phyloP scores from a whole-genome alignment of 64 coral and sea anemone genomes.

The Astreopora myriophthalma region DNA sequence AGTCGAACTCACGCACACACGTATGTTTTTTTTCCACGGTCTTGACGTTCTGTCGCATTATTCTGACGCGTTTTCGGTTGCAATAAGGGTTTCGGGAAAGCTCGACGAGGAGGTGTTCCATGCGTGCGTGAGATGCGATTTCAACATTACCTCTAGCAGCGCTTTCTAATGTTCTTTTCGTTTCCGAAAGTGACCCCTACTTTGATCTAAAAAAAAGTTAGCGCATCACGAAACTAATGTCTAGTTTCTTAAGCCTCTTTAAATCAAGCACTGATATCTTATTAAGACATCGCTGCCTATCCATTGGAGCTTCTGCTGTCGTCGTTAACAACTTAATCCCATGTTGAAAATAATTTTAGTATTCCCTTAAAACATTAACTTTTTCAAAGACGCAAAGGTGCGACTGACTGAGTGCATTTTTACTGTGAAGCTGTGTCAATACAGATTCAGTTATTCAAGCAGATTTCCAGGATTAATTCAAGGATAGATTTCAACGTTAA shows the following conservation, averaged over 20 bases:
- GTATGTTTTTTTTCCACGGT: neutral
- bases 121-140: slow-evolving; percentile 3
- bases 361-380: neutral
- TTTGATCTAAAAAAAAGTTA: slow-evolving; percentile 24
- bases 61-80: neutral
- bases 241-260: slow-evolving; percentile 22
- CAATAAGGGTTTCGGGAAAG: neutral
- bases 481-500: neutral
- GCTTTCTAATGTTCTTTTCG: neutral
- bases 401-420: neutral
- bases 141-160: no score
- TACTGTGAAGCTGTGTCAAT: neutral
- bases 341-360: neutral
- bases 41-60: neutral
- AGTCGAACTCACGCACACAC: neutral
- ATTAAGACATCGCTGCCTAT: neutral
- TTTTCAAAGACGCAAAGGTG: neutral
- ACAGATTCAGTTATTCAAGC: neutral
- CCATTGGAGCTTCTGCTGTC: neutral
- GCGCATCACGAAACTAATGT: slow-evolving; percentile 8
- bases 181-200: slow-evolving; percentile 25
- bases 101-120: neutral
- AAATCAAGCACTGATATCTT: slow-evolving; percentile 32
- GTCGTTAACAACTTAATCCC: slow-evolving; percentile 11
- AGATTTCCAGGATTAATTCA: neutral